Evolutionary conservation across 2,797 vertebrate species (phyloP), one percentile per base, ranked within the genome.

Genomic region (Peromyscus attwateri): DNA sequence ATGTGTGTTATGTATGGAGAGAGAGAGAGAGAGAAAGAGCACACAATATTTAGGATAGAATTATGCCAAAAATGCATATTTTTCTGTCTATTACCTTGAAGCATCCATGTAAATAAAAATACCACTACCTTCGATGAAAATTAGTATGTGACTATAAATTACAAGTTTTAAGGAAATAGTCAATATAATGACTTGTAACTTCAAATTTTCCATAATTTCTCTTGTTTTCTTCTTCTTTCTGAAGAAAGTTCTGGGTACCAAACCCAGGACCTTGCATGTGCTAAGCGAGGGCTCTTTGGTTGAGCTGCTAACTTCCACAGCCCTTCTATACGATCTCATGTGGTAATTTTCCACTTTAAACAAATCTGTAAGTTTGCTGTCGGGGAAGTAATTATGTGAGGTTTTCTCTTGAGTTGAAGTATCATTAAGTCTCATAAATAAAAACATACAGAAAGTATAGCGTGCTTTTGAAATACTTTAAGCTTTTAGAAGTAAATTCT

Each of bases 321-420:
- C 10, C 25, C 10, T 37, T 10, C 64, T 11, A 52, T 71, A 91
- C 87, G 82, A 93, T 90, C 62, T 94, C n/a, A 81, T 6, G 34
- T 95, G 40, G 31, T 31, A 71, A 19, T 96, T 92, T 94, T 75
- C 40, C 34, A 88, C 60, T 95, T 93, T 73, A 66, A 89, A 46
- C 55, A 64, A 75, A 64, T 84, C 80, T 94, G 6, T 83, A 77
- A 76, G 37, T 90, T 84, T 95, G 60, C 55, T 92, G 12, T 60
- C 57, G 19, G 52, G 73, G 34, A 95, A 81, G 17, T 60, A 91
- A 4, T 71, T 62, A 75, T 55, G 21, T 93, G 40, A 87, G 40
- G 40, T 80, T 94, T 94, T 85, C 81, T 89, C 71, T 87, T 80
- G 40, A 94, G 70, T 57, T 7, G 81, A 97, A 91, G 64, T 96